A percentile compares a stretch with the other conserved stretches of the same genome.
These are phyloP conservation scores for Arctia plantaginis DNA, from an alignment of 2,888 invertebrate species.

Conservation along the genomic window DNA sequence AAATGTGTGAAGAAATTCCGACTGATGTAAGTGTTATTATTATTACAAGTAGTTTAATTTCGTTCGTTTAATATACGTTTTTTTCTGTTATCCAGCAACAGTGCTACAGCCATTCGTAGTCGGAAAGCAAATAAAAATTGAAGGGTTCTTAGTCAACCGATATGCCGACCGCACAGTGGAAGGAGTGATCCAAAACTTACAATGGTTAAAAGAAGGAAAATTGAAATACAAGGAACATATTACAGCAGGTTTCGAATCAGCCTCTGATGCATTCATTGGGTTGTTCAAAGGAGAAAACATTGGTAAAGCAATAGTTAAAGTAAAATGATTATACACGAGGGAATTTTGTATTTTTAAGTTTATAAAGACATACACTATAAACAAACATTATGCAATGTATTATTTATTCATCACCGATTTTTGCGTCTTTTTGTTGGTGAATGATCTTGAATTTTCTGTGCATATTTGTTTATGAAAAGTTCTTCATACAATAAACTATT, in stretches of 20 bases:
- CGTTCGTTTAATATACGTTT: neutral
- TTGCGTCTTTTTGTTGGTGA: constrained; percentile 58
- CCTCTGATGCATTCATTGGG: constrained; percentile 88
- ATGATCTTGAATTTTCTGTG: constrained; percentile 34
- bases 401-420: constrained; percentile 53
- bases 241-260: constrained; percentile 89
- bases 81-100: constrained; percentile 55
- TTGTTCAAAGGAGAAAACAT: constrained; percentile 87
- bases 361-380: constrained; percentile 17
- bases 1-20: too few species aligned
- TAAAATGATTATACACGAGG: constrained; percentile 57
- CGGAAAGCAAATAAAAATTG: constrained; percentile 86
- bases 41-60: neutral
- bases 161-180: constrained; percentile 86
- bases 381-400: constrained; percentile 23
- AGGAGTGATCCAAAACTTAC: constrained; percentile 86
- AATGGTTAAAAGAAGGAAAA: constrained; percentile 89
- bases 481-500: constrained; percentile 78
- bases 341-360: constrained; percentile 11
- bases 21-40: too few species aligned
- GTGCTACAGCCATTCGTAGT: constrained; percentile 85
- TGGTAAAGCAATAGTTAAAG: constrained; percentile 89
- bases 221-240: constrained; percentile 88
- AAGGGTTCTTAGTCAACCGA: constrained; percentile 86
- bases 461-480: constrained; percentile 72